These are phyloP conservation scores for Alitta virens DNA, from an alignment of 2,888 invertebrate genomes.

Conservation along the genomic window DNA sequence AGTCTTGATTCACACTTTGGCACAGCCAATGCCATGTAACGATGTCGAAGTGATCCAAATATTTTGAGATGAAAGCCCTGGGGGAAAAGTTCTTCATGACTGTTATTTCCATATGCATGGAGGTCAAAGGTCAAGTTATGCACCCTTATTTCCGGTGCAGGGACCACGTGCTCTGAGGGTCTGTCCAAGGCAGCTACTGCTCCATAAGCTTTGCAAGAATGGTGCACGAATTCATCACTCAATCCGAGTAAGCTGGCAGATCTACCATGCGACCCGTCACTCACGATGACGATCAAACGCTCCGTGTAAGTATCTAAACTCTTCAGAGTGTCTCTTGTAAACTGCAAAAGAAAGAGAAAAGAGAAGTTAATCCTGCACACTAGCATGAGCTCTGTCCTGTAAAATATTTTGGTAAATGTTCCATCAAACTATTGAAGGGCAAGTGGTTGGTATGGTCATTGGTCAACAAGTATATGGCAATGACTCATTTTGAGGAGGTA, in stretches of 20 bases:
- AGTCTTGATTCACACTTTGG: constrained; percentile 46
- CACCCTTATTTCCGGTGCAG: constrained; percentile 31
- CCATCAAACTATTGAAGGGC: too few species aligned
- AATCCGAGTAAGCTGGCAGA: constrained; percentile 43
- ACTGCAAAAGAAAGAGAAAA: constrained; percentile 35
- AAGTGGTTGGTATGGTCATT: too few species aligned
- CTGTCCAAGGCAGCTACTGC: constrained; percentile 47
- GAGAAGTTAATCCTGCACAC: too few species aligned
- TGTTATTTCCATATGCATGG: constrained; percentile 37
- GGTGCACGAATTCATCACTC: constrained; percentile 45
- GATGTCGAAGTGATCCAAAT: constrained; percentile 45
- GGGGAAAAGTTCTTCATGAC: constrained; percentile 31
- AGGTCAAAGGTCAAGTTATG: constrained; percentile 49
- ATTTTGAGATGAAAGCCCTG: constrained; percentile 46
- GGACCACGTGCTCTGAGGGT: constrained; percentile 32
- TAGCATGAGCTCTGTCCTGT: too few species aligned
- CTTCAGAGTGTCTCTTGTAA: constrained; percentile 38
- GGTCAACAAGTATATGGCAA: too few species aligned
- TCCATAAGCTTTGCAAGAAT: constrained; percentile 45
- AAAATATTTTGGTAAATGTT: too few species aligned
- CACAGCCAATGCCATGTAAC: constrained; percentile 48
- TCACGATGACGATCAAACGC: constrained; percentile 43
- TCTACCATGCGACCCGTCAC: constrained; percentile 45
- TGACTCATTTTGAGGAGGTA: too few species aligned
- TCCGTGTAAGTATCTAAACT: constrained; percentile 37